These are phyloP conservation scores for Sminthurides aquaticus DNA, from an alignment of 2,888 invertebrate genomes.

Conservation along the genomic window DNA sequence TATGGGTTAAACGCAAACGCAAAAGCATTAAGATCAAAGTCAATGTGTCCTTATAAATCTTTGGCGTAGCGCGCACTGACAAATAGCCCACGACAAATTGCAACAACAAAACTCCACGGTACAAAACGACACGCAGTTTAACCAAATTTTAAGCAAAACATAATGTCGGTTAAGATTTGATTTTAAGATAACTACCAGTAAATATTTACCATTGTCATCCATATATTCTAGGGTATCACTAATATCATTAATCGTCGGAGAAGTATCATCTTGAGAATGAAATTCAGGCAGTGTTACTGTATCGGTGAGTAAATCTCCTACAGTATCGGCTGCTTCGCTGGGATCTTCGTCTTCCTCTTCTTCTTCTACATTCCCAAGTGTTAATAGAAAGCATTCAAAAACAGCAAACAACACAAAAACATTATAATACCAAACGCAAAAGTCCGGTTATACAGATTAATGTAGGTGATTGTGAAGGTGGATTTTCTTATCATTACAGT, in stretches of 20 bases:
- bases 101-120: background rate
- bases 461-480: no score
- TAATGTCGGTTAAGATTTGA: no score
- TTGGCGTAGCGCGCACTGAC: background rate
- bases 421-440: slow-evolving; percentile 11
- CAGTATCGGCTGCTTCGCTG: slow-evolving; percentile 33
- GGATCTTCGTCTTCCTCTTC: slow-evolving; percentile 28
- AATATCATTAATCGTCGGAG: slow-evolving; percentile 19
- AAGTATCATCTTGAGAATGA: slow-evolving; percentile 12
- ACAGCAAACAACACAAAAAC: slow-evolving; percentile 9
- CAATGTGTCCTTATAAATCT: background rate
- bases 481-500: no score
- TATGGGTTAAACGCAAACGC: background rate
- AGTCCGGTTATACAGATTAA: background rate
- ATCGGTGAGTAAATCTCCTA: slow-evolving; percentile 37
- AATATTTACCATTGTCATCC: background rate
- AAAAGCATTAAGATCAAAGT: background rate
- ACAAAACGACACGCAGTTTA: background rate
- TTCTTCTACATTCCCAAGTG: slow-evolving; percentile 26
- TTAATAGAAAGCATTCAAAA: no score
- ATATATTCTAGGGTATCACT: slow-evolving; percentile 4
- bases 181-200: no score
- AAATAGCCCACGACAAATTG: background rate
- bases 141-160: background rate
- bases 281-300: slow-evolving; percentile 4